phyloP scores from a whole-genome alignment of 2,888 invertebrate genomes.

The Gastrophysa polygoni region DNA sequence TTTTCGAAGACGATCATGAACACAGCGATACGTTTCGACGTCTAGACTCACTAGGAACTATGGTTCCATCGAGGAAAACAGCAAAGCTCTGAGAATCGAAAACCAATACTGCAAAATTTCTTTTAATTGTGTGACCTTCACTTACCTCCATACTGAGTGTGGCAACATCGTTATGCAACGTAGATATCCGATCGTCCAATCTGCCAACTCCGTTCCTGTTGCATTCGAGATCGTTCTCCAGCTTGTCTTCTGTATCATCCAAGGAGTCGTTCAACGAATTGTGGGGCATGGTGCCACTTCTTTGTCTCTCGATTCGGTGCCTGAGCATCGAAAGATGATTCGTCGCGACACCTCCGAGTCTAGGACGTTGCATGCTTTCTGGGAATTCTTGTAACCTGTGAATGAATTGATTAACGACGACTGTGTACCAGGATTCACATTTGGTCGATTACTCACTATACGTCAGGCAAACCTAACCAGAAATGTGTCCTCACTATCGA shows the following conservation, averaged over 20 bases:
- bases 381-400: conserved; percentile 53
- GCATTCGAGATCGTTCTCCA: conserved; percentile 37
- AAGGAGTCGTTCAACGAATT: conserved; percentile 64
- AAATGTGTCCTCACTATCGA: too few species aligned
- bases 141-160: conserved; percentile 81
- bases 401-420: not conserved
- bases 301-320: conserved; percentile 71
- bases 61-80: too few species aligned
- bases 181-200: conserved; percentile 81
- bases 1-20: too few species aligned
- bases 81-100: too few species aligned
- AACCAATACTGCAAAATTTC: too few species aligned
- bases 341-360: conserved; percentile 55
- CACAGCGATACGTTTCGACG: too few species aligned
- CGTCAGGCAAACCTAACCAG: too few species aligned
- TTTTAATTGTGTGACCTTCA: too few species aligned
- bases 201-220: conserved; percentile 66
- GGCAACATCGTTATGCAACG: conserved; percentile 84
- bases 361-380: conserved; percentile 45
- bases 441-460: too few species aligned
- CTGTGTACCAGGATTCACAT: conserved; percentile 3
- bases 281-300: conserved; percentile 65
- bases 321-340: conserved; percentile 62
- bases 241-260: conserved; percentile 67
- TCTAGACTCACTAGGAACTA: too few species aligned